phyloP scores from a whole-genome alignment of 2,113 vertebrate species.

The Halcyon senegalensis region DNA sequence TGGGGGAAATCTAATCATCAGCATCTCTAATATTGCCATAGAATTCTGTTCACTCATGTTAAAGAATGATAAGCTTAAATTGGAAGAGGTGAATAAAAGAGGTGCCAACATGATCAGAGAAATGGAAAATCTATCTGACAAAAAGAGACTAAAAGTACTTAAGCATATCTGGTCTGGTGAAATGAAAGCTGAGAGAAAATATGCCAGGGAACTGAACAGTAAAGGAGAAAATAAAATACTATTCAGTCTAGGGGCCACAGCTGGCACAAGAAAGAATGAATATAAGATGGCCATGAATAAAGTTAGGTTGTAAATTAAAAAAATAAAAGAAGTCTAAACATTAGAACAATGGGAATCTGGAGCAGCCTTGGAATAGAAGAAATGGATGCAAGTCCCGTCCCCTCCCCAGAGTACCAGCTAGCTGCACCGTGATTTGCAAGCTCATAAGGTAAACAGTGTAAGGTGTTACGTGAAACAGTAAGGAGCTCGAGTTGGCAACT shows the following conservation, averaged over 20 bases:
- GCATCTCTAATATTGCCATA: neutral
- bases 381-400: neutral
- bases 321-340: neutral
- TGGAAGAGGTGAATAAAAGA: slow-evolving; percentile 36
- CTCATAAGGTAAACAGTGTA: neutral
- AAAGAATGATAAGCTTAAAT: slow-evolving; percentile 36
- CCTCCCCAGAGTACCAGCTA: neutral
- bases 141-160: slow-evolving; percentile 12
- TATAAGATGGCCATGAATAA: neutral
- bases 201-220: neutral
- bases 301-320: neutral
- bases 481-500: neutral
- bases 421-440: neutral
- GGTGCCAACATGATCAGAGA: slow-evolving; percentile 22
- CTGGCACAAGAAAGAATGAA: slow-evolving; percentile 6
- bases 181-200: slow-evolving; percentile 18
- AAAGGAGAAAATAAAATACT: neutral
- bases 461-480: neutral
- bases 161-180: slow-evolving; percentile 1
- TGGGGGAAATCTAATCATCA: neutral
- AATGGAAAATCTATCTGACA: slow-evolving; percentile 48
- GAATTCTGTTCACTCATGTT: slow-evolving; percentile 25
- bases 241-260: neutral
- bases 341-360: neutral
- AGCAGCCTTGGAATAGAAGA: neutral